phyloP scores from a whole-genome alignment of 2,113 vertebrate species.

The Gallinago undulata region DNA sequence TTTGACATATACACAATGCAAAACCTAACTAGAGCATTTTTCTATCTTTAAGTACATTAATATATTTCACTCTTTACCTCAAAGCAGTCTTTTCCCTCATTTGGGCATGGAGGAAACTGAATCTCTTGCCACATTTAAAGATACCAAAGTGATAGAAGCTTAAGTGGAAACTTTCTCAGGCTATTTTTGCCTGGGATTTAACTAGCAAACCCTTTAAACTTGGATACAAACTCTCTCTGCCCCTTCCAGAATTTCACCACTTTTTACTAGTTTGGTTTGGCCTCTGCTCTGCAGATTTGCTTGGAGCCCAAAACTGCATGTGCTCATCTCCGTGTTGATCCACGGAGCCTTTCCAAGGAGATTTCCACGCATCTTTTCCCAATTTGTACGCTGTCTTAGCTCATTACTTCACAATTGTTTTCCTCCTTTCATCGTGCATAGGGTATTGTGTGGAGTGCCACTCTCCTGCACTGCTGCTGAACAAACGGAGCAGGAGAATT shows the following conservation, averaged over 20 bases:
- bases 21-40: background rate
- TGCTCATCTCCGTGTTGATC: background rate
- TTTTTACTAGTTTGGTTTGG: background rate
- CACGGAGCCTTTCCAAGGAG: accelerated
- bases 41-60: background rate
- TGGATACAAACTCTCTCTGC: background rate
- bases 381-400: background rate
- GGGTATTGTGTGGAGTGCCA: background rate
- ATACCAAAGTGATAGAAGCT: background rate
- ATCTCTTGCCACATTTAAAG: background rate
- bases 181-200: background rate
- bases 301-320: background rate
- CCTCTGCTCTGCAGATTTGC: background rate
- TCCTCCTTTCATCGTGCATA: background rate
- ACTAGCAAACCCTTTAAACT: background rate
- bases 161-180: background rate
- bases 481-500: background rate
- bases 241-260: background rate
- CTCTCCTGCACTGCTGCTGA: background rate
- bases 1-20: background rate
- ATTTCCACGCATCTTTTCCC: background rate
- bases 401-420: background rate
- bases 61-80: background rate
- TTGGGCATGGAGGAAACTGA: background rate
- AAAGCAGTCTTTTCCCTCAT: background rate